Evolutionary conservation across 1,140 invertebrate genomes (phyloP).

Genomic region (Brachionus angularis): DNA sequence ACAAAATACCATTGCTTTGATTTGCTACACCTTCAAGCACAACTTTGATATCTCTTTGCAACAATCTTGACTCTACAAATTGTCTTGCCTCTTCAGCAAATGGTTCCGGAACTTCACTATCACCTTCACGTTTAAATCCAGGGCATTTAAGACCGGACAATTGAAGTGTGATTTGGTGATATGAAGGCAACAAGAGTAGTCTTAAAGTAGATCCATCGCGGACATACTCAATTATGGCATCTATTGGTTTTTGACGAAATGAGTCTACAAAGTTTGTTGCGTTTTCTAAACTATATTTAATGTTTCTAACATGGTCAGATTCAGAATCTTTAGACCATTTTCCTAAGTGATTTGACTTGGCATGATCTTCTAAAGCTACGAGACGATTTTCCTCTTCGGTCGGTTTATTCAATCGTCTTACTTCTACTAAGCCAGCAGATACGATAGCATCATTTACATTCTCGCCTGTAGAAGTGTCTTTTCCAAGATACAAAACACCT

Average conservation of each 20-base stretch:
- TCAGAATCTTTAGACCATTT: conserved; percentile 66
- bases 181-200: conserved; percentile 77
- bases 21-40: conserved; percentile 84
- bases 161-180: conserved; percentile 83
- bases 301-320: conserved; percentile 71
- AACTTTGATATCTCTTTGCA: conserved; percentile 89
- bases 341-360: conserved; percentile 78
- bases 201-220: conserved; percentile 90
- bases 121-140: conserved; percentile 69
- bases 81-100: conserved; percentile 78
- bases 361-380: conserved; percentile 80
- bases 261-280: conserved; percentile 18
- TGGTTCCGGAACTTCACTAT: conserved; percentile 61
- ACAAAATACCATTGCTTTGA: conserved; percentile 62
- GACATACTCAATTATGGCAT: conserved; percentile 88
- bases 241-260: conserved; percentile 11
- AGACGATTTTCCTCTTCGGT: conserved; percentile 59
- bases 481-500: conserved; percentile 78
- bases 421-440: conserved; percentile 77
- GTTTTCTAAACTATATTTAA: conserved; percentile 71
- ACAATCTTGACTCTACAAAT: conserved; percentile 80
- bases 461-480: conserved; percentile 68
- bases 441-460: conserved; percentile 82
- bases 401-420: conserved; percentile 70
- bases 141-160: conserved; percentile 75